Evolutionary conservation across 2,797 vertebrate species (phyloP).

Genomic region (Gymnoscopelus microlampas): DNA sequence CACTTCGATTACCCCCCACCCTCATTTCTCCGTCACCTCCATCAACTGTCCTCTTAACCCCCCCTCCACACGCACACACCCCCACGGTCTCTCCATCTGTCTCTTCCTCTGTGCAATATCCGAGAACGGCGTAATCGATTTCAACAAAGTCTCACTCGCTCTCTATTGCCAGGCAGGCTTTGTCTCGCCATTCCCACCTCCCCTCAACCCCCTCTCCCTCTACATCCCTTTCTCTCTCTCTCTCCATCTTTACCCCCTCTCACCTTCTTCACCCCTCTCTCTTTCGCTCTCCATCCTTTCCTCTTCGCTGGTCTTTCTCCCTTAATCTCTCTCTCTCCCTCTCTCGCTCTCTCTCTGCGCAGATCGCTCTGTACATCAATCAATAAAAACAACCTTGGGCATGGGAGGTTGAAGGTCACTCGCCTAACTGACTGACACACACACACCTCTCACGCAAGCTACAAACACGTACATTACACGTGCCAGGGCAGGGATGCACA

Average conservation of each 20-base stretch:
- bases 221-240: neutral
- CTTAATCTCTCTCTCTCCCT: conserved; percentile 11
- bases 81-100: neutral
- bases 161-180: conserved; percentile 40
- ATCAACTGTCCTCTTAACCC: neutral
- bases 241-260: conserved; percentile 4
- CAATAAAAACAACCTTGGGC: conserved; percentile 77
- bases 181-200: neutral
- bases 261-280: neutral
- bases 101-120: conserved; percentile 22
- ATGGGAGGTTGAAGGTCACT: conserved; percentile 61
- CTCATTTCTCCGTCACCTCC: neutral
- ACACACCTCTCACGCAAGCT: neutral
- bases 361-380: conserved; percentile 62
- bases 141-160: conserved; percentile 31
- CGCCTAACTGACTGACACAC: neutral
- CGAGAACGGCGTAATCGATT: conserved; percentile 57
- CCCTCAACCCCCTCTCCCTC: neutral
- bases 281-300: conserved; percentile 1
- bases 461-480: neutral
- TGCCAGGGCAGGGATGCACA: neutral
- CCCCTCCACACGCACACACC: conserved; percentile 11
- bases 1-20: neutral
- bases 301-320: neutral
- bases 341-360: conserved; percentile 43